phyloP scores from a whole-genome alignment of 92 coral and sea anemone species.

The Meandrina meandrites region DNA sequence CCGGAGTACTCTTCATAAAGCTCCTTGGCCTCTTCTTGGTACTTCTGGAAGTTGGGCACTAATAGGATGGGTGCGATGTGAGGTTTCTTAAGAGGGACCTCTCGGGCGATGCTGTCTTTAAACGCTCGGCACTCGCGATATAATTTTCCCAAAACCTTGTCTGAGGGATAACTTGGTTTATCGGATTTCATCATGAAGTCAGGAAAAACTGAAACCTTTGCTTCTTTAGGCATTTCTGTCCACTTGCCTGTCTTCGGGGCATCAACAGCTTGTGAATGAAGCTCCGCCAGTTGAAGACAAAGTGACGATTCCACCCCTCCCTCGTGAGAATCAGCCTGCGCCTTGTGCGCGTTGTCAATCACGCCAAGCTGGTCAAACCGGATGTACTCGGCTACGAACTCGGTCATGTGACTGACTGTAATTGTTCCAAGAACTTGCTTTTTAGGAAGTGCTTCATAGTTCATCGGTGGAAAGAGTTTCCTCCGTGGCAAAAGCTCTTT shows the following conservation, averaged over 20 bases:
- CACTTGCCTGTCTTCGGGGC: conserved; percentile 96
- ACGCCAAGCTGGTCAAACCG: conserved; percentile 87
- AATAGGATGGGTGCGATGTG: conserved; percentile 58
- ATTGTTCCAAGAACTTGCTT: conserved; percentile 52
- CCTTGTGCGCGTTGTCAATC: conserved; percentile 98
- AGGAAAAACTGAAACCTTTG: conserved; percentile 60
- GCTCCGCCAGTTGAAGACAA: conserved; percentile 83
- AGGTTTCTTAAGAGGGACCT: conserved; percentile 47
- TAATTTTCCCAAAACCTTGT: conserved; percentile 84
- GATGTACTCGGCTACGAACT: conserved; percentile 84
- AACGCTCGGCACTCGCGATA: conserved; percentile 93
- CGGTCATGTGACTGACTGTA: conserved; percentile 84
- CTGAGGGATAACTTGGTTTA: conserved; percentile 89
- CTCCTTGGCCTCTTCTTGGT: conserved; percentile 69
- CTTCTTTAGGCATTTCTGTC: conserved; percentile 64
- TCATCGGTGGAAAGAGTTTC: conserved; percentile 78
- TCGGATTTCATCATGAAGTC: conserved; percentile 97
- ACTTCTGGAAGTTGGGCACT: conserved; percentile 71
- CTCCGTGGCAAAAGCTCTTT: conserved; percentile 71
- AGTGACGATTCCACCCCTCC: conserved; percentile 77
- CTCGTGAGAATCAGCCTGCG: conserved; percentile 77
- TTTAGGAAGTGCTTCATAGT: conserved; percentile 82
- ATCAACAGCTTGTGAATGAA: conserved; percentile 90
- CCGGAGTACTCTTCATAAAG: conserved; percentile 79
- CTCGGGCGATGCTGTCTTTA: conserved; percentile 75